A percentile compares a stretch with the other conserved stretches of the same genome.
phyloP scores from a whole-genome alignment of 2,113 vertebrate species.

The Pterophyllum scalare region DNA sequence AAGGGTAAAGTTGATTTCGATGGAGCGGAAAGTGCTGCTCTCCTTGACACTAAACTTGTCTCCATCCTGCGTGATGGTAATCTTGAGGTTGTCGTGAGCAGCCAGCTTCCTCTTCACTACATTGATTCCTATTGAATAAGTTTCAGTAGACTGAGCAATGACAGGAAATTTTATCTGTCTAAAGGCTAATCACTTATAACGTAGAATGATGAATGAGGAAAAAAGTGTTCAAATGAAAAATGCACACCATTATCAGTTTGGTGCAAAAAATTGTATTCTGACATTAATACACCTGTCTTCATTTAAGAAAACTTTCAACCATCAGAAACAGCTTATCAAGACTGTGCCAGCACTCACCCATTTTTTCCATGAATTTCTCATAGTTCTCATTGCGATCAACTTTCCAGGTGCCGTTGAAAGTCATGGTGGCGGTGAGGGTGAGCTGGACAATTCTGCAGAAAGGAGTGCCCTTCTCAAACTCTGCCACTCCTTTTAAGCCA shows the following conservation, averaged over 20 bases:
- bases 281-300: not conserved
- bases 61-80: constrained; percentile 87
- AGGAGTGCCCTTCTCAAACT: constrained; percentile 34
- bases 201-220: not conserved
- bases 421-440: constrained; percentile 79
- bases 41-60: constrained; percentile 90
- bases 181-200: not conserved
- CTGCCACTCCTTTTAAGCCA: constrained; percentile 66
- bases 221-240: not conserved
- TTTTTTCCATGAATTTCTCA: constrained; percentile 93
- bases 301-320: not conserved
- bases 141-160: constrained; percentile 26
- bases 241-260: not conserved
- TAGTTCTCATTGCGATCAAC: constrained; percentile 90
- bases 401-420: constrained; percentile 91
- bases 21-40: constrained; percentile 86
- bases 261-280: not conserved
- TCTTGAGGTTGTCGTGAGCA: constrained; percentile 90
- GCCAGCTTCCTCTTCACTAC: constrained; percentile 92
- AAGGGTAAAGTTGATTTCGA: constrained; percentile 88
- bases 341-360: constrained; percentile 85
- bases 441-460: constrained; percentile 38
- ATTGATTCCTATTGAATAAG: constrained; percentile 83
- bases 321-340: not conserved
- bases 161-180: not conserved